Conservation (phyloP, 2,113 vertebrate genomes). For the human (Homo sapiens) region GRCh38 chr1:216802501-216803000, state of each 20-base stretch:
- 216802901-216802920: no score
- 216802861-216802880: neutral
- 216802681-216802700: neutral
- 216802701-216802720: neutral
- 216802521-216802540: neutral
- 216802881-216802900: neutral
- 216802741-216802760: rapidly evolving
- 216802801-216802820: neutral
- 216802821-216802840: neutral
- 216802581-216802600: neutral
- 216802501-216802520: neutral
- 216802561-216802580: neutral
- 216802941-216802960: rapidly evolving
- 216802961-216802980: neutral
- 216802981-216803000: neutral
- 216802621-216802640: no score
- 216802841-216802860: rapidly evolving
- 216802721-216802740: neutral
- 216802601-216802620: rapidly evolving
- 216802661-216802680: neutral
- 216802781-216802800: neutral
- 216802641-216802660: neutral
- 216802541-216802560: neutral
- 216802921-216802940: neutral
- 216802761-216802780: neutral